These are phyloP conservation scores for Tinamus major DNA, from an alignment of 2,797 vertebrate species.

Conservation along the genomic window DNA sequence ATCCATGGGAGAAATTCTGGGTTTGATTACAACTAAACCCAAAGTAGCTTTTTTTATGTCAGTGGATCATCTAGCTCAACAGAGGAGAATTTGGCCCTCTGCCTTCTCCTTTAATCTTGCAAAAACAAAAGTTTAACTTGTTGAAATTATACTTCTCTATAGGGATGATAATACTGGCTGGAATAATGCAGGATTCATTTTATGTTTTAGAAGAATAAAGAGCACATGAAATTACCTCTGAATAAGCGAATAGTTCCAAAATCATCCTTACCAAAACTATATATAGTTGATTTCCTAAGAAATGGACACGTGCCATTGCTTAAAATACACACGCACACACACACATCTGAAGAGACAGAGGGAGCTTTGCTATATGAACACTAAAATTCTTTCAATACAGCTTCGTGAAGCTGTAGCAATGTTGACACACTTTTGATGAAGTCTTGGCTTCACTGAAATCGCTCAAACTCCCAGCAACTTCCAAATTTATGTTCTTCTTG, in stretches of 20 bases:
- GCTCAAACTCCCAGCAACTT: neutral
- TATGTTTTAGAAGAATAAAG: neutral
- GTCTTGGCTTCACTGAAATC: neutral
- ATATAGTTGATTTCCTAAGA: neutral
- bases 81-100: neutral
- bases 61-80: neutral
- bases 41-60: neutral
- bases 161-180: neutral
- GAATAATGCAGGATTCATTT: neutral
- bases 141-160: neutral
- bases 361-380: neutral
- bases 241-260: constrained; percentile 11
- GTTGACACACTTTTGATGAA: neutral
- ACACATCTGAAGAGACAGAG: neutral
- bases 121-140: neutral
- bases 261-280: neutral
- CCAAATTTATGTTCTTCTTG: neutral
- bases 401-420: neutral
- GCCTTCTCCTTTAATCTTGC: constrained; percentile 41
- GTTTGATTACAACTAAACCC: constrained; percentile 6
- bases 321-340: neutral
- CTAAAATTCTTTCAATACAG: neutral
- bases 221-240: neutral
- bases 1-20: neutral
- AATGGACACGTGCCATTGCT: neutral